Conservation (phyloP, 2,113 vertebrate species). For the Ursus arctos region DNA sequence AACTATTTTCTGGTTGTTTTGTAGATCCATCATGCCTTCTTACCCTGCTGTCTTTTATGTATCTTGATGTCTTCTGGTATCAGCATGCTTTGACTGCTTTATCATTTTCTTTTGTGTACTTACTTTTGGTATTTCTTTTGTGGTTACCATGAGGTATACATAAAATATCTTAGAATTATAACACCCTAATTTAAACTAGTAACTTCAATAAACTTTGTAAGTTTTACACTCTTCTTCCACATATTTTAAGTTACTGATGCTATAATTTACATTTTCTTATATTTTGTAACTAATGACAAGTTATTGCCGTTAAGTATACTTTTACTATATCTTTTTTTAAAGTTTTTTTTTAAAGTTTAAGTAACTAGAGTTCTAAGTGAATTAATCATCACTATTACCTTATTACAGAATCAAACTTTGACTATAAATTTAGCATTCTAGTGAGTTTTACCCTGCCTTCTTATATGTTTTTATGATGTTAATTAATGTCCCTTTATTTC, state of each 20-base stretch:
- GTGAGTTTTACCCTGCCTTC: not conserved
- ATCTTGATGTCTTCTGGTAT: not conserved
- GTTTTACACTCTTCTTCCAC: not conserved
- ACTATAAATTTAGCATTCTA: not conserved
- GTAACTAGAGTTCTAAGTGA: not conserved
- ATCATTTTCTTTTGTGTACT: not conserved
- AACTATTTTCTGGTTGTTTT: not conserved
- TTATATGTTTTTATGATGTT: not conserved
- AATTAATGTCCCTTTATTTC: not conserved
- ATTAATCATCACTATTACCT: not conserved
- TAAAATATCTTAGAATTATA: not conserved
- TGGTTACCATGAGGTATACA: not conserved
- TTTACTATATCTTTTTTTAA: not conserved
- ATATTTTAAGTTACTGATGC: not conserved
- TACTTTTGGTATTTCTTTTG: not conserved
- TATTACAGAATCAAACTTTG: not conserved
- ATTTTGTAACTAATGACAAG: not conserved
- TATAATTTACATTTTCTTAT: not conserved
- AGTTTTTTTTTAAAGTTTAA: not conserved
- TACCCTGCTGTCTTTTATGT: not conserved
- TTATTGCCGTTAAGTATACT: not conserved
- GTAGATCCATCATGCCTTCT: not conserved
- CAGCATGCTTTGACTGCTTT: not conserved
- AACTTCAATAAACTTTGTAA: not conserved
- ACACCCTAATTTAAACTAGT: not conserved